Base-by-base conservation (phyloP, 2,113 vertebrate species). In the Trogon surrucura region DNA sequence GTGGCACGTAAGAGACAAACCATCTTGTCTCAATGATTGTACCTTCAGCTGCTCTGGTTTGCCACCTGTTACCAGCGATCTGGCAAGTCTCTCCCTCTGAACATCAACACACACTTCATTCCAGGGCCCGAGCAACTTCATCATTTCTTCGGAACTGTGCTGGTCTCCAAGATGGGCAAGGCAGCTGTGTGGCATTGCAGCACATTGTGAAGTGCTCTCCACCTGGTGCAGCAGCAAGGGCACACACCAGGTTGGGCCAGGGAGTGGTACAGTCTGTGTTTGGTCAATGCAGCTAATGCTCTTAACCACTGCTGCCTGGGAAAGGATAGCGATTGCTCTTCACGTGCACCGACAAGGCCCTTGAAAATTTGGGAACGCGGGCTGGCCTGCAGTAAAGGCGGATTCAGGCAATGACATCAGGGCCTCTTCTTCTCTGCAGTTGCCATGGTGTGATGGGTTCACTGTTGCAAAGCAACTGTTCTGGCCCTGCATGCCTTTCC, bases 141-240 rank as follows among this genome's bases (percentile, higher is more conserved):
- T 36, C 22, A 60, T 79, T 16, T 6, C 66, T 89, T 89, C 29
- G 19, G 70, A 87, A 72, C 26, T 0, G 1, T 36, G 61, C 53
- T 38, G 32, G 16, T 84, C 41, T 89, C 53, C 16, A 36, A 8
- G 36, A 34, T 74, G 23, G 1, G 4, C 13, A 14, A 41, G 47
- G 41, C 62, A 79, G 18, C 36, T 81, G 32, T 67, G 36, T 7
- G 30, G 5, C 21, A 1, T 5, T 19, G 61, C 78, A 34, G 10
- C 58, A 57, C 26, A 16, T 41, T 79, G 64, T 3, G 4, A 47
- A 83, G 36, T 0, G 2, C 3, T 2, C 0, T 17, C 3, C 19
- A 9, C 14, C 26, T 65, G 74, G 18, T 51, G 21, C 2, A 36
- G 44, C 57, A 79, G 38, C 5, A 2, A 69, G 81, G 65, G 23